Base-by-base conservation (phyloP, 2,797 vertebrate species). In the Danio tinwini region DNA sequence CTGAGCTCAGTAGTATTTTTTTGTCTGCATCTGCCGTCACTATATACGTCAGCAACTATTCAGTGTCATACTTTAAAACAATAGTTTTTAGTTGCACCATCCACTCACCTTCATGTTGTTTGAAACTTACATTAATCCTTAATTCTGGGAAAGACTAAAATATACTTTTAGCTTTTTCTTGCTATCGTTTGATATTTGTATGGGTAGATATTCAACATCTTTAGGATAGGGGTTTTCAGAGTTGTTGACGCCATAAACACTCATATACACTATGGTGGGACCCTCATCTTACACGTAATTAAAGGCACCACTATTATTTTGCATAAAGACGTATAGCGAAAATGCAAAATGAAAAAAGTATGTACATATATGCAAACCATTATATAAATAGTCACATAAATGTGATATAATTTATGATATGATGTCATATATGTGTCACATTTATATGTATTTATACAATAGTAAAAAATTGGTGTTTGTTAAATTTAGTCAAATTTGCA, bases 1-100 rank as follows among this genome's bases (percentile, higher is more conserved):
- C 13, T 74, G n/a, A 74, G 58, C 58, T 40, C 29, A 63, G 58
- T 40, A 50, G 47, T 13, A 61, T 40, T 63, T 44, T 16, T 40
- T 29, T 29, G 29, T 64, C 8, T 10, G 9, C 21, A 3, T 55
- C 49, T 64, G 50, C 17, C 11, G 13, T 45, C 29, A 21, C 7
- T 61, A 7, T 16, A 50, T 55, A 70, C 4, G 5, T 74, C 58
- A 74, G 49, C 52, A 71, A 7, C 37, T 7, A 70, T 6, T 61
- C 62, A 64, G 8, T 61, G 12, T 76, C 39, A 44, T 75, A 53
- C 9, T 64, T 53, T 53, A 52, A 10, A 13, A 16, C 4, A 62
- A 19, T 17, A 13, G 6, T 40, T 62, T 49, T 11, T 11, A 58
- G 4, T 45, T 7, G 45, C 40, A 49, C 39, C 7, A 49, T 40